Percentiles rank a stretch among this genome's conserved stretches.
These are phyloP conservation scores for Ochropleura leucogaster DNA, from an alignment of 2,888 invertebrate genomes.

Conservation along the genomic window DNA sequence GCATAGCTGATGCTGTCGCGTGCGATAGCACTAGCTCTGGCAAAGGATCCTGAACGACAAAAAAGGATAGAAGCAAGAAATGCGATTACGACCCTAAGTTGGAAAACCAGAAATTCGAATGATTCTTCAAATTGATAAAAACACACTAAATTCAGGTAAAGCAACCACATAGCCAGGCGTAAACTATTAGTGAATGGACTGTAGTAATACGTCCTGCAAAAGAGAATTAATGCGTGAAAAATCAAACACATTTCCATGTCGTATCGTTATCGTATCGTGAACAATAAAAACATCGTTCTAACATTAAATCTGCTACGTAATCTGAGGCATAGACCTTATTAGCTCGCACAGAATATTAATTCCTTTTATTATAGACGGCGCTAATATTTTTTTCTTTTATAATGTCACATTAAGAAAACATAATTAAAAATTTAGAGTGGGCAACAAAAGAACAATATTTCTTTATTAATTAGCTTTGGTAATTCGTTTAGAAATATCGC, in stretches of 20 bases:
- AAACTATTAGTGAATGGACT: background rate
- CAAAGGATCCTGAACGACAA: too few species aligned
- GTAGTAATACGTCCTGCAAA: background rate
- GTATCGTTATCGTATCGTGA: conserved; percentile 43
- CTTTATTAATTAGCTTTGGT: conserved; percentile 31
- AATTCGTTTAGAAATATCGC: conserved; percentile 23
- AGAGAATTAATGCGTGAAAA: background rate
- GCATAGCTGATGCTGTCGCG: too few species aligned
- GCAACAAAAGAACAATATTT: conserved; percentile 26
- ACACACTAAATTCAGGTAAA: background rate
- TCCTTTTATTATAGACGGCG: conserved; percentile 22
- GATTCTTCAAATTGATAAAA: background rate
- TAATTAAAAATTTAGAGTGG: conserved; percentile 24
- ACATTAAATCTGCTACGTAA: conserved; percentile 41
- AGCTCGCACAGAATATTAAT: conserved; percentile 39
- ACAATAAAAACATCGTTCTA: conserved; percentile 1
- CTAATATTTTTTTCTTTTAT: conserved; percentile 31
- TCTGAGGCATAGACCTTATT: conserved; percentile 32
- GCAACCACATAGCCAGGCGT: too few species aligned
- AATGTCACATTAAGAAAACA: conserved; percentile 18
- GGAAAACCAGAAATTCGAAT: too few species aligned
- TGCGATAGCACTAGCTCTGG: too few species aligned
- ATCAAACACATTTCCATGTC: background rate
- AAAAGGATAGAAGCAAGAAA: too few species aligned
- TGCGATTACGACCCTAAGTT: too few species aligned